Evolutionary conservation across 2,888 invertebrate genomes (phyloP).

Genomic region (Minunthozetes semirufus): DNA sequence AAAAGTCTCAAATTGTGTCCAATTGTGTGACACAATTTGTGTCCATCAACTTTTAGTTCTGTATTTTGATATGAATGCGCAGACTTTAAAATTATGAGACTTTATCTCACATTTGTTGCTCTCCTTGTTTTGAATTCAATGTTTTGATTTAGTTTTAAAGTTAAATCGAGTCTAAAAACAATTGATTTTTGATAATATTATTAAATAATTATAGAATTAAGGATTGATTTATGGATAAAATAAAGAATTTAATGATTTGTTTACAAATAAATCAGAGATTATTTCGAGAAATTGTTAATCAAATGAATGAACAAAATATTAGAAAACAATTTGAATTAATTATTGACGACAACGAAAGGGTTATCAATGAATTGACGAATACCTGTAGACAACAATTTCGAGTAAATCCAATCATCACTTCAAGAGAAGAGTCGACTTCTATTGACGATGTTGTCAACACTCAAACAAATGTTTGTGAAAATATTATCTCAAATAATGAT

Average conservation of each 20-base stretch:
- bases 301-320: not conserved
- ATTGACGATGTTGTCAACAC: not conserved
- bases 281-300: not conserved
- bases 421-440: too few relatives aligned
- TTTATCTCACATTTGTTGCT: too few relatives aligned
- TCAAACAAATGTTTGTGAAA: not conserved
- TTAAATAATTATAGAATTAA: too few relatives aligned
- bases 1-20: too few relatives aligned
- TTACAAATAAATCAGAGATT: conserved; percentile 21
- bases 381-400: not conserved
- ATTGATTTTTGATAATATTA: too few relatives aligned
- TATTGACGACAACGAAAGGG: not conserved
- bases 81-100: too few relatives aligned
- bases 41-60: too few relatives aligned
- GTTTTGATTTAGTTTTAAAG: too few relatives aligned
- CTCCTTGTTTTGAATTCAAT: too few relatives aligned
- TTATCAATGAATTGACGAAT: conserved; percentile 3
- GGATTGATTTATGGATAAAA: conserved; percentile 1
- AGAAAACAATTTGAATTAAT: conserved; percentile 2
- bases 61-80: too few relatives aligned
- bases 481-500: not conserved
- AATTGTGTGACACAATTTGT: too few relatives aligned
- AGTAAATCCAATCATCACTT: not conserved
- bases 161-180: too few relatives aligned
- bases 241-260: not conserved